Percentiles rank a stretch among this genome's conserved stretches.
Evolutionary conservation across 1,140 invertebrate genomes (phyloP).

Genomic region (Drosophila kepulauana): DNA sequence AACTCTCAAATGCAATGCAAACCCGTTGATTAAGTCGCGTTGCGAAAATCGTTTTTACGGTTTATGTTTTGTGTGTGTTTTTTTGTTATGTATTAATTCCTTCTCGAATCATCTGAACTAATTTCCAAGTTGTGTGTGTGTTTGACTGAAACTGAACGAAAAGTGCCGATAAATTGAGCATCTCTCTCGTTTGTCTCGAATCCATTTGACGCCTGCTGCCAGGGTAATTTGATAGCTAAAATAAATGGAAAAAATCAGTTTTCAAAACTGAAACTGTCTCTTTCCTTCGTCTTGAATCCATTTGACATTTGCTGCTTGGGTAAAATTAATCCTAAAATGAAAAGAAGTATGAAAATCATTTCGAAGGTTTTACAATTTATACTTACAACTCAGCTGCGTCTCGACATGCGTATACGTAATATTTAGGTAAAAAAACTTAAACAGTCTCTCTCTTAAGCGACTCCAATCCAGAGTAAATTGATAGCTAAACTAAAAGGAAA

Average conservation of each 20-base stretch:
- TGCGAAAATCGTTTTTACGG: not conserved
- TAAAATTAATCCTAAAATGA: not conserved
- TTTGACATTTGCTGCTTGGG: not conserved
- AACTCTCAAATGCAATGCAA: too few relatives aligned
- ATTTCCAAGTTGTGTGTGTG: conserved; percentile 13
- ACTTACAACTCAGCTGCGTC: too few relatives aligned
- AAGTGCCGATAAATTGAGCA: conserved; percentile 16
- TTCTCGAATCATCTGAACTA: conserved; percentile 22
- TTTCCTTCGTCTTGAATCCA: too few relatives aligned
- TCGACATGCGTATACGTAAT: too few relatives aligned
- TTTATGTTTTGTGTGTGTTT: conserved; percentile 2
- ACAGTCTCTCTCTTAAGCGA: too few relatives aligned
- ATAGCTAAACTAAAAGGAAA: not conserved
- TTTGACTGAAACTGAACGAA: conserved; percentile 37
- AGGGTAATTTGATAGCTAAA: not conserved
- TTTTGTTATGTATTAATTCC: not conserved
- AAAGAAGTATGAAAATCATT: too few relatives aligned
- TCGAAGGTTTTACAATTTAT: too few relatives aligned
- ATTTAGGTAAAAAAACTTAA: too few relatives aligned
- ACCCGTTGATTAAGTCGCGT: not conserved
- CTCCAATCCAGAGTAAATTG: not conserved
- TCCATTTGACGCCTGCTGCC: not conserved
- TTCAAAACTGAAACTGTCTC: conserved; percentile 8
- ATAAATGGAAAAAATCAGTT: not conserved
- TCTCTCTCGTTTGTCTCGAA: too few relatives aligned